A percentile compares a stretch with the other conserved stretches of the same genome.
These are phyloP conservation scores for Chinchilla lanigera DNA, from an alignment of 2,113 vertebrate species.

Conservation along the genomic window DNA sequence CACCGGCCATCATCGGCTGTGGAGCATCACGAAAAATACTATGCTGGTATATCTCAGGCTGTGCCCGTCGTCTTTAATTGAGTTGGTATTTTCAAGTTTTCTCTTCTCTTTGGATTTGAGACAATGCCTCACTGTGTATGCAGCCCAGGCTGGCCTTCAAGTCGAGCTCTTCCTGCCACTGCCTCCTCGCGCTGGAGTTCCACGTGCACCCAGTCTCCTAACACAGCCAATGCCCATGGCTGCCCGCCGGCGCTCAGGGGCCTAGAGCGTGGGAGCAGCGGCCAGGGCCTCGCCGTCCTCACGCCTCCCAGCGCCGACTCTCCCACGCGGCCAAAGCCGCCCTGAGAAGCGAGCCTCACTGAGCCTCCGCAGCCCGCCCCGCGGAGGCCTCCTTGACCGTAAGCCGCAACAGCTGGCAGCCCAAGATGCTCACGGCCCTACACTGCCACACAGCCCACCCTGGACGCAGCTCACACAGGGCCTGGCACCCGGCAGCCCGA, in stretches of 20 bases:
- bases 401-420: background rate
- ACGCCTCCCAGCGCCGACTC: background rate
- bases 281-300: background rate
- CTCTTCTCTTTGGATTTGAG: background rate
- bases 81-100: constrained; percentile 12
- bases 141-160: background rate
- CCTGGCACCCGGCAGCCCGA: background rate
- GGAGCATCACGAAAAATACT: background rate
- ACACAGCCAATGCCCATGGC: background rate
- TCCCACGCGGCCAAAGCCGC: background rate
- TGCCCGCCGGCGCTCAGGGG: background rate
- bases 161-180: background rate
- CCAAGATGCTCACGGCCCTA: background rate
- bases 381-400: background rate
- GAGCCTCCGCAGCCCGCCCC: background rate
- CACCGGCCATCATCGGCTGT: background rate
- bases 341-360: background rate
- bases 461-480: no score
- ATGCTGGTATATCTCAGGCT: background rate
- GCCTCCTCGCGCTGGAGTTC: background rate
- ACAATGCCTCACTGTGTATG: background rate
- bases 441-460: background rate
- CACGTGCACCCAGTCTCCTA: background rate
- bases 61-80: background rate
- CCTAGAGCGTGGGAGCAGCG: background rate